Evolutionary conservation across 2,888 invertebrate species (phyloP), one percentile per base, ranked within the genome.

Genomic region (Sympetrum striolatum): DNA sequence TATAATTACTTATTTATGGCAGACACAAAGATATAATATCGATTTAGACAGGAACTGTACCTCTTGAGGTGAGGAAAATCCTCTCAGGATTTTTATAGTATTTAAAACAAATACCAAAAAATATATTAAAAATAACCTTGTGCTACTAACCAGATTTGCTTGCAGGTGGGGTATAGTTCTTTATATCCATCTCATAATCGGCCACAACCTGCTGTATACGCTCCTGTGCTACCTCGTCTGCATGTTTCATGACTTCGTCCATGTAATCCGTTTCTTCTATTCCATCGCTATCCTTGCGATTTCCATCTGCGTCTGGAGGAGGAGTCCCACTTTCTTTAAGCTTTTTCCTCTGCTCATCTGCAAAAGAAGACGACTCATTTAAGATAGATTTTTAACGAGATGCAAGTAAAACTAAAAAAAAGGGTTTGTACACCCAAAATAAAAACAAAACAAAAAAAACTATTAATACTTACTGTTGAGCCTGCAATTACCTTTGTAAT

Each of bases 171-270:
- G 96, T 96, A 93, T 96, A 96, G 94, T 96, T 96, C 93, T 95
- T 95, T 95, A 97, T 96, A 93, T 97, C 97, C 92, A 96, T 95
- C 94, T 96, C 96, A 94, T 98, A 98, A 93, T 99, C 98, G 81
- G 95, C 95, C 93, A 98, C 95, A 92, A 98, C 96, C 93, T 97
- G 96, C 92, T 95, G 95, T 92, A 99, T 97, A 90, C 97, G 95
- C 60, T 97, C 95, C 92, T 96, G 95, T 22, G 98, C 97, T 90
- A 96, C 95, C 80, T 96, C 95, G 94, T 98, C 98, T 90, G 96
- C 95, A 91, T 96, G 95, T 92, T 96, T 95, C 94, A 97, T 97
- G 91, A 96, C 95, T 91, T 96, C 97, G 94, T 98, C 98, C 94
- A 98, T 95, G 92, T 96, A 96, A 92, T 95, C 95, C 0, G 60